phyloP scores from a whole-genome alignment of 2,113 vertebrate genomes.

The Recurvirostra avosetta region DNA sequence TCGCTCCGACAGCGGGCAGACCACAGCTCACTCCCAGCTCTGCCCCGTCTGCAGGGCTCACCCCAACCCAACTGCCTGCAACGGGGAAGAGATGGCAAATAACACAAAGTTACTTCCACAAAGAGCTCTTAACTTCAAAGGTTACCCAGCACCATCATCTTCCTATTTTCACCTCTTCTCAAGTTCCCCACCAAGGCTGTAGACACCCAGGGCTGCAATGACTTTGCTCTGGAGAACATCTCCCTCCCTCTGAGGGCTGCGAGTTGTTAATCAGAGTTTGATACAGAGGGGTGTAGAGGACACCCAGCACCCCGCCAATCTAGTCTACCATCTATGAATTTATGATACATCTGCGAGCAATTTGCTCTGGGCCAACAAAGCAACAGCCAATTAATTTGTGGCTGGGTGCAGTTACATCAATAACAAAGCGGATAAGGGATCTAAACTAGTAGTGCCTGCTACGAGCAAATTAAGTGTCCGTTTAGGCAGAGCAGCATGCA shows the following conservation, averaged over 20 bases:
- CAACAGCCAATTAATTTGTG: background rate
- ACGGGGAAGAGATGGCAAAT: background rate
- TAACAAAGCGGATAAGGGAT: background rate
- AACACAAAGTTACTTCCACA: background rate
- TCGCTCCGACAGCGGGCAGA: fast-evolving
- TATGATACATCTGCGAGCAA: background rate
- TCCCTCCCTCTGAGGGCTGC: background rate
- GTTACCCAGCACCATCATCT: background rate
- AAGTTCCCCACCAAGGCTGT: background rate
- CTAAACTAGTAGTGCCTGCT: background rate
- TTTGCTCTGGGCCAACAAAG: background rate
- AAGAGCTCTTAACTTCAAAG: background rate
- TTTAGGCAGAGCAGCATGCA: background rate
- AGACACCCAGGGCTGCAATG: background rate
- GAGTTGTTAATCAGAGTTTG: background rate
- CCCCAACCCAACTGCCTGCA: fast-evolving
- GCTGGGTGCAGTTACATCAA: background rate
- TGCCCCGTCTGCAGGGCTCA: background rate
- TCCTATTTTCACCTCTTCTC: background rate
- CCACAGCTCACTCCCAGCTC: background rate
- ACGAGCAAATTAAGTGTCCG: background rate
- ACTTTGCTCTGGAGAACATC: background rate
- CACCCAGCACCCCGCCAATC: background rate
- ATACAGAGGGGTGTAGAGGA: background rate
- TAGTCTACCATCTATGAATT: background rate